Conservation (phyloP, 2,113 vertebrate species). For the Pelvicachromis taeniatus region DNA sequence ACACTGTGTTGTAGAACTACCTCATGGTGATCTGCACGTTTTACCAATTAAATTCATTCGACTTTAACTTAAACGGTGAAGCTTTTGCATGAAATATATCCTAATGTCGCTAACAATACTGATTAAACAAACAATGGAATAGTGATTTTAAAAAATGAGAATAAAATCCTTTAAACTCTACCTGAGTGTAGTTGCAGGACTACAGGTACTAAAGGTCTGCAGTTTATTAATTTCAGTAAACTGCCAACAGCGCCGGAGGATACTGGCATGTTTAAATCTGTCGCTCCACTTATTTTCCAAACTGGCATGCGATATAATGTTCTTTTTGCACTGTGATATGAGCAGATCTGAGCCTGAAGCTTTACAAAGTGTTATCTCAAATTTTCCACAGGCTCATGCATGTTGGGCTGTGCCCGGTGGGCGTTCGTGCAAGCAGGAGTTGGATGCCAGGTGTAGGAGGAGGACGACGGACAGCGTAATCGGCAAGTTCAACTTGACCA, state of each 20-base stretch:
- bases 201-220: background rate
- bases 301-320: background rate
- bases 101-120: background rate
- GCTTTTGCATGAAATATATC: background rate
- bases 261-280: background rate
- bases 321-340: background rate
- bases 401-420: background rate
- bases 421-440: background rate
- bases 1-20: background rate
- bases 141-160: background rate
- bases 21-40: background rate
- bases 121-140: background rate
- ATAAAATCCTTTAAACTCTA: background rate
- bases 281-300: background rate
- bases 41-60: background rate
- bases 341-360: slow-evolving; percentile 12
- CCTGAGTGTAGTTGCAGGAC: background rate
- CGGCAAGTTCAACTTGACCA: background rate
- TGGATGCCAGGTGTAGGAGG: background rate
- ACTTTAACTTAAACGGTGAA: background rate
- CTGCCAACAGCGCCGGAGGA: background rate
- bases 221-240: background rate
- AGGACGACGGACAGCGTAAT: background rate
- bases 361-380: background rate
- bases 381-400: slow-evolving; percentile 9